These are phyloP conservation scores for Periplaneta americana DNA, from an alignment of 1,140 invertebrate species.

Conservation along the genomic window DNA sequence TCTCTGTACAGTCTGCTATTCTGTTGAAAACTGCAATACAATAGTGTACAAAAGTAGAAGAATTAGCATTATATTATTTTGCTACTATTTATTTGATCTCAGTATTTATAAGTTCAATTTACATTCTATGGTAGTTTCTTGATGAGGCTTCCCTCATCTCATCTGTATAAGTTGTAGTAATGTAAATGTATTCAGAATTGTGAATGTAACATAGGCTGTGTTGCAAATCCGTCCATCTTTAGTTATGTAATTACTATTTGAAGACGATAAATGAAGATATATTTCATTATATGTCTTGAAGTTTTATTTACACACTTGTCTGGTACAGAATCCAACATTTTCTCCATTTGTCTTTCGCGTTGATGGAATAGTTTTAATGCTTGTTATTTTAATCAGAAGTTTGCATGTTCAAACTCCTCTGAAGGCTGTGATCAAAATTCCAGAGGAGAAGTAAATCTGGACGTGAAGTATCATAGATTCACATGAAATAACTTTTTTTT, in stretches of 20 bases:
- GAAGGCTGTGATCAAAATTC: too few relatives aligned
- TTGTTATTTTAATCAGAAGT: too few relatives aligned
- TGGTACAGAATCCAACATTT: background rate
- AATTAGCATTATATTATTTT: background rate
- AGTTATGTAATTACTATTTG: background rate
- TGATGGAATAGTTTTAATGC: too few relatives aligned
- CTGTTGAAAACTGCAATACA: too few relatives aligned
- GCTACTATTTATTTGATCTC: background rate
- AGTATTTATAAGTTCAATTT: background rate
- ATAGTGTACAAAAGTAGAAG: background rate
- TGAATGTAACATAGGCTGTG: background rate
- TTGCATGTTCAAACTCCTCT: too few relatives aligned
- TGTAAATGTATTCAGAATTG: background rate
- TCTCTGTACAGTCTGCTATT: too few relatives aligned
- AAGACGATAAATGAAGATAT: background rate
- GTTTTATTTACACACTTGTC: background rate
- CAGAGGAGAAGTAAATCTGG: too few relatives aligned
- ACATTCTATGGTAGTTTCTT: background rate
- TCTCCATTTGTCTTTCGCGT: too few relatives aligned
- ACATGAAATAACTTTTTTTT: too few relatives aligned
- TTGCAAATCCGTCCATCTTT: background rate
- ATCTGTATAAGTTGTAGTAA: background rate
- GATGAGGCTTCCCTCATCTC: background rate
- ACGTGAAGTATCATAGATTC: too few relatives aligned
- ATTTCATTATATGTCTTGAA: background rate